Evolutionary conservation across 1,140 invertebrate genomes (phyloP).

Genomic region (Liolophura sinensis): DNA sequence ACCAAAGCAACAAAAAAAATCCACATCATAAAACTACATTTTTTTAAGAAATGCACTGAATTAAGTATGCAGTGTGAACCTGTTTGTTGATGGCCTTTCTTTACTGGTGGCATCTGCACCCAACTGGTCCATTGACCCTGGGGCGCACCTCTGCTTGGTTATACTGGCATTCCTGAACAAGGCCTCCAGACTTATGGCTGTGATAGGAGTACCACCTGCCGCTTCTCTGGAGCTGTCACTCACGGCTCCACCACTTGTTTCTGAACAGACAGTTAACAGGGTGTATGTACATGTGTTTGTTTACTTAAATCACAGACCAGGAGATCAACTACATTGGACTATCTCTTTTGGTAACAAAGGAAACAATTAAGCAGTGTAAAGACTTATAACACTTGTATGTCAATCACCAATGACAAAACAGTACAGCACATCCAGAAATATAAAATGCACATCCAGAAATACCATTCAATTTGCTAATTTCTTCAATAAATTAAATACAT

Average conservation of each 20-base stretch:
- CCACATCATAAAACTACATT: neutral
- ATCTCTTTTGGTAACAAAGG: no score
- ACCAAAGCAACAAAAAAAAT: neutral
- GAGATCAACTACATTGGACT: no score
- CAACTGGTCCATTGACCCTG: slow-evolving; percentile 1
- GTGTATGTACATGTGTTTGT: neutral
- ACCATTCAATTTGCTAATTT: no score
- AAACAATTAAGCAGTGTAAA: no score
- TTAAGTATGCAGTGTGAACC: neutral
- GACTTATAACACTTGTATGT: no score
- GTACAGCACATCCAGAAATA: no score
- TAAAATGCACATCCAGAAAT: no score
- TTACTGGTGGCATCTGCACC: slow-evolving; percentile 13
- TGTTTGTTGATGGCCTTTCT: neutral
- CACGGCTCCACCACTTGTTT: slow-evolving; percentile 7
- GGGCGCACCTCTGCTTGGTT: slow-evolving; percentile 24
- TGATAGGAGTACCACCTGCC: slow-evolving; percentile 18
- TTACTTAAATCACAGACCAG: neutral
- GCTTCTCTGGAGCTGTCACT: slow-evolving; percentile 4
- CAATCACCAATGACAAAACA: no score
- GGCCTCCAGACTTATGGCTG: slow-evolving; percentile 27
- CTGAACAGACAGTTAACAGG: neutral
- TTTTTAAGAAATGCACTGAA: neutral
- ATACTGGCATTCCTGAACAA: slow-evolving; percentile 43
- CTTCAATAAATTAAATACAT: no score